Base-by-base conservation (phyloP, 2,888 invertebrate genomes). In the Agriopis marginaria region DNA sequence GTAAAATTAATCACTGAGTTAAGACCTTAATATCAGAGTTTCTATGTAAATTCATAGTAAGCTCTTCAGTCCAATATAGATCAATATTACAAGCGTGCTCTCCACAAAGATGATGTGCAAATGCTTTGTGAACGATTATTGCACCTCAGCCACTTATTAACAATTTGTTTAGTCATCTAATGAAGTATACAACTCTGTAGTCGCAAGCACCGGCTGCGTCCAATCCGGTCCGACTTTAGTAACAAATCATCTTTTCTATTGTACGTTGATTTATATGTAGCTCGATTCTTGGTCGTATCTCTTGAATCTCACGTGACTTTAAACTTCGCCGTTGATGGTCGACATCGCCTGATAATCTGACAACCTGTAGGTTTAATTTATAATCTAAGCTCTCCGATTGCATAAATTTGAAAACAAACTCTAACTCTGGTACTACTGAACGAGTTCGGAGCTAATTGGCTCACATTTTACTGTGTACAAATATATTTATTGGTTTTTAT, bases 121-220 rank as follows among this genome's bases (percentile, higher is more conserved):
- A 82, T 85, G 83, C 81, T 81, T 88, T 87, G 84, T 87, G 78
- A 68, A 71, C 75, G 79, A 81, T 83, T 85, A 81, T 85, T 83
- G 85, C 85, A 82, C 80, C 82, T n/a, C 77, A 74, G 77, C 75
- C 80, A 77, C 83, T 87, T 87, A 88, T 89, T 86, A 87, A 79
- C 81, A 81, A 79, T 87, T 86, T 77, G 91, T 86, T 83, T 76
- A 89, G 89, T 92, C 92, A 92, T 87, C 89, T 93, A 90, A 93
- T 93, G 90, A 92, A 92, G 90, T 89, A 92, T 92, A 92, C 89
- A 91, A 81, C 71, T 42, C 56, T 32, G 17, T 11, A 17, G 47
- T 45, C 55, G 17, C 39, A 49, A 40, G 61, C 53, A 51, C 69
- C 44, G 59, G 61, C 68, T 72, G 79, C 79, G 79, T 79, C 80